phyloP scores from a whole-genome alignment of 2,113 vertebrate species.

The Circaetus cinerascens region DNA sequence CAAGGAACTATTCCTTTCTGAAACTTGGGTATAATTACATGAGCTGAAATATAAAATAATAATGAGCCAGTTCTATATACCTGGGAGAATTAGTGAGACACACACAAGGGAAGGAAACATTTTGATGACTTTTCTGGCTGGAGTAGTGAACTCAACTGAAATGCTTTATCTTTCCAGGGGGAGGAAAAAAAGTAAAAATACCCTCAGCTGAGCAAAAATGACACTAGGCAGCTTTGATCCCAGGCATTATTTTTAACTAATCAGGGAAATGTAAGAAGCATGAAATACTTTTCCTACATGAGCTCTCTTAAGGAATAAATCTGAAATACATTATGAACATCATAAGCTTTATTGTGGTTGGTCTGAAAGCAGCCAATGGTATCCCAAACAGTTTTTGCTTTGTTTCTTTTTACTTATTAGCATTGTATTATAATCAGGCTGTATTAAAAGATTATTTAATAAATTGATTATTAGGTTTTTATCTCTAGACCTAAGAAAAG shows the following conservation, averaged over 20 bases:
- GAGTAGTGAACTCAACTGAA: neutral
- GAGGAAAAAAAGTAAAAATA: neutral
- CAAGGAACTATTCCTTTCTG: constrained; percentile 21
- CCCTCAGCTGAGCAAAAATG: neutral
- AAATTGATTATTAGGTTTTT: neutral
- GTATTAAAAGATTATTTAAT: neutral
- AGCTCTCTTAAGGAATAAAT: neutral
- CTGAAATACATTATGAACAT: neutral
- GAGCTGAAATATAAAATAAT: constrained; percentile 54
- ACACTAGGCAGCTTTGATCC: neutral
- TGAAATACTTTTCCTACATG: neutral
- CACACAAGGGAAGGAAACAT: neutral
- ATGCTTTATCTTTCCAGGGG: neutral
- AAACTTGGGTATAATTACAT: constrained; percentile 42
- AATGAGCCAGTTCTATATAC: constrained; percentile 48
- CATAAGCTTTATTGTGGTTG: neutral
- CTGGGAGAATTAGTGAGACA: constrained; percentile 37
- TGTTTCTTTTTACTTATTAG: neutral
- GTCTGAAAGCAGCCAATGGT: neutral
- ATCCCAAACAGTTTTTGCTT: neutral
- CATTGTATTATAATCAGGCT: neutral
- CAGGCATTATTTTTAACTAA: neutral
- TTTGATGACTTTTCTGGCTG: constrained; percentile 53
- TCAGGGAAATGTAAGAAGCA: neutral
- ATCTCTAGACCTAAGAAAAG: neutral